Percentiles rank a stretch among this genome's conserved stretches.
Conservation (phyloP, 1,140 invertebrate genomes). For the Laodelphax striatellus region DNA sequence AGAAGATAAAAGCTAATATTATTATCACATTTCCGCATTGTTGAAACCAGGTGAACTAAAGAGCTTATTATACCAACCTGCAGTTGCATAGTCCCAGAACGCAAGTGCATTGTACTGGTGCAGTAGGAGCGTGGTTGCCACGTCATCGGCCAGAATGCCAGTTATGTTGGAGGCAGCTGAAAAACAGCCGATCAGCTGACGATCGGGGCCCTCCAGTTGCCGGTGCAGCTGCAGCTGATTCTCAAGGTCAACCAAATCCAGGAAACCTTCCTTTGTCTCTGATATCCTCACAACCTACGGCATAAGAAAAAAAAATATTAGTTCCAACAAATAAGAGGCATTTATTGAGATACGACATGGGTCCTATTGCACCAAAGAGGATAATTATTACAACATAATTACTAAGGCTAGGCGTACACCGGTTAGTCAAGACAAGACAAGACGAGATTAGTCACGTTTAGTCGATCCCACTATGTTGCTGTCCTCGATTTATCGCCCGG, state of each 20-base stretch:
- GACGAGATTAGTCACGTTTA: too few species aligned
- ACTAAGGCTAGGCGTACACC: too few species aligned
- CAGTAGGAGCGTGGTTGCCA: slow-evolving; percentile 66
- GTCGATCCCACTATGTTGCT: too few species aligned
- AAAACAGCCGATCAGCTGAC: slow-evolving; percentile 72
- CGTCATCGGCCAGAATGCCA: slow-evolving; percentile 74
- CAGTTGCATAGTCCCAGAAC: slow-evolving; percentile 85
- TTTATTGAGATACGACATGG: too few species aligned
- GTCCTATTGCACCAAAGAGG: too few species aligned
- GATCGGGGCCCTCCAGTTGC: slow-evolving; percentile 29
- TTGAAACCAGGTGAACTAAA: too few species aligned
- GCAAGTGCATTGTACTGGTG: slow-evolving; percentile 72
- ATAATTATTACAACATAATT: too few species aligned
- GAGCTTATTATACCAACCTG: slow-evolving; percentile 38
- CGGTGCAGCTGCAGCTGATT: slow-evolving; percentile 50
- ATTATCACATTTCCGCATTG: too few species aligned
- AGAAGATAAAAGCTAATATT: too few species aligned
- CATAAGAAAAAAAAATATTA: not conserved
- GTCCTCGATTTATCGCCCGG: too few species aligned
- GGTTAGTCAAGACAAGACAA: too few species aligned
- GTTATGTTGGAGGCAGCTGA: slow-evolving; percentile 81
- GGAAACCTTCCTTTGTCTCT: slow-evolving; percentile 62
- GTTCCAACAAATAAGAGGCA: too few species aligned
- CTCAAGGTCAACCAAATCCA: slow-evolving; percentile 69
- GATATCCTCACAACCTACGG: slow-evolving; percentile 61